Evolutionary conservation across 1,140 invertebrate species (phyloP), one percentile per base, ranked within the genome.

Genomic region (Drosophila kohkoa): DNA sequence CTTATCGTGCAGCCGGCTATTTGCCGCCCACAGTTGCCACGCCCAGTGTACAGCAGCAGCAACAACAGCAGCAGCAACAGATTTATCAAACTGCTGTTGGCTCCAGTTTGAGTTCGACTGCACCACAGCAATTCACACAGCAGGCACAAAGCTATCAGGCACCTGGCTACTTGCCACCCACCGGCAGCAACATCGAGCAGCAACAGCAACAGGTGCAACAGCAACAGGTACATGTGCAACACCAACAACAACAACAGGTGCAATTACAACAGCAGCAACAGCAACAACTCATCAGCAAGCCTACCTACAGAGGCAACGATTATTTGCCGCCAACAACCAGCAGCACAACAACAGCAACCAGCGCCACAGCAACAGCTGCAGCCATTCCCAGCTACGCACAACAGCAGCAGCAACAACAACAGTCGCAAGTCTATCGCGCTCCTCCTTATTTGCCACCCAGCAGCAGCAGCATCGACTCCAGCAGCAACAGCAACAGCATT

Each of bases 151-250:
- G 10, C 55, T 87, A 83, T 66, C 68, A 85, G 67, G 74, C 71
- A 38, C 75, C 85, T 15, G 78, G 74, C 11, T 89, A 83, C 52
- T 59, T 83, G 49, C 83, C 85, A 32, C 83, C 82, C 28, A 70
- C 69, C 16, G 54, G 8, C 38, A 71, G 32, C 69, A 79, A n/a
- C 38, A 20, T 60, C 13, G 16, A 66, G 16, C 15, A 57, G 16
- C 70, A 66, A 35, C 45, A 41, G 6, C 64, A 59, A 10, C 62
- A 58, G 6, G 57, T 38, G 1, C 41, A 45, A 11, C 20, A 38
- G 10, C 16, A 38, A 8, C 66, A 68, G 10, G 8, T 28, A 13
- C 48, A 46, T 7, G 2, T 10, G 28, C 52, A 46, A 16, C 38
- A 51, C 13, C 46, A 69, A 38, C 55, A 43, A 15, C 15, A 38